Base-by-base conservation (phyloP, 2,797 vertebrate species). In the Galaxias olidus region DNA sequence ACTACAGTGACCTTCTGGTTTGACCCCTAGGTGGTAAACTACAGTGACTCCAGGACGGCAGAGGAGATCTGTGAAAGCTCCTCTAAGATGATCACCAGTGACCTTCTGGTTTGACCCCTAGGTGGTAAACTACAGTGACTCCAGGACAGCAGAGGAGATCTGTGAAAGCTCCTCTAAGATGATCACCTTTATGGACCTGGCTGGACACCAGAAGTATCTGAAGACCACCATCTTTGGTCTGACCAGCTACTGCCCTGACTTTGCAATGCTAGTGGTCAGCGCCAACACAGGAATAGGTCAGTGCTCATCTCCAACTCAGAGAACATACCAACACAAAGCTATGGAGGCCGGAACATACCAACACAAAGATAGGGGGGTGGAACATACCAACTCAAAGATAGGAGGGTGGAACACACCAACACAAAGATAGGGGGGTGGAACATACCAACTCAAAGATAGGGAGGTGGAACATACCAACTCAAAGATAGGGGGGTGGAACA, bases 81-180 rank as follows among this genome's bases (percentile, higher is more conserved):
- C 17, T 98, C 97, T 65, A 98, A 98, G 86, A 97, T 98, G 96
- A 98, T 98, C 30, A 56, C 13, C 30, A 57, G 14, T 43, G 4
- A 11, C 10, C 44, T 18, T 5, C 10, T 49, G 41, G 6, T 6
- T 30, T 30, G 65, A 15, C 2, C 52, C 51, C 0, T 72, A 99
- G 97, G 96, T 98, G 54, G 95, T 98, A 75, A 98, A 98, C 90
- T 98, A 98, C 90, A 98, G 96, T 1, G 96, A 96, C 70, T 98
- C 97, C 0, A 91, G 96, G 54, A 96, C 96, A 0, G 96, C 96
- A 0, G 97, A 98, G 86, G 94, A 98, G 79, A 98, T 98, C 88
- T 98, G 97, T 41, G 97, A 98, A 86, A 96, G 93, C 76, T 96
- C 96, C 17, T 98, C 97, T 65, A 98, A 98, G 86, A 98, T 98